Percentiles rank a stretch among this genome's conserved stretches.
Evolutionary conservation across 2,797 vertebrate species (phyloP).

Genomic region (Phyllotis vaccarum): DNA sequence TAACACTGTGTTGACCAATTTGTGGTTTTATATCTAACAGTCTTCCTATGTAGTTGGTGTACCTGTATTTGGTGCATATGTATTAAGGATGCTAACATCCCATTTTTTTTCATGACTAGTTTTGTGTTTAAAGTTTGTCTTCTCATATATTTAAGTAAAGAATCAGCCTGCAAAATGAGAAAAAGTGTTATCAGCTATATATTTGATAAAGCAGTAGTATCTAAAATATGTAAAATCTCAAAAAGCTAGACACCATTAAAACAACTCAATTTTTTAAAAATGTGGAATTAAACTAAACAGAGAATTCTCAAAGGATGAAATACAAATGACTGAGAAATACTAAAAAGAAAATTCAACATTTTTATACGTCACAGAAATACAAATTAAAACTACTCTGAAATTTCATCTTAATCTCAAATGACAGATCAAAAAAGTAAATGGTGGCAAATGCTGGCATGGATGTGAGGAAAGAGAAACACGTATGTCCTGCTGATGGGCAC

Average conservation of each 20-base stretch:
- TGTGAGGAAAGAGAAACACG: not conserved
- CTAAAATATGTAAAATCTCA: not conserved
- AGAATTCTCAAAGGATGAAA: not conserved
- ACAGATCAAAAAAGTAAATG: not conserved
- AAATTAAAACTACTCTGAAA: not conserved
- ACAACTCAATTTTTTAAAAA: not conserved
- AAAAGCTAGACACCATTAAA: not conserved
- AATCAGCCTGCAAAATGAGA: not conserved
- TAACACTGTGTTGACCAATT: not conserved
- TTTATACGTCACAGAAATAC: not conserved
- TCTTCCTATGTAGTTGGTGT: not conserved
- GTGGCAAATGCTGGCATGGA: not conserved
- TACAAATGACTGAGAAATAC: not conserved
- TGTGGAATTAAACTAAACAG: not conserved
- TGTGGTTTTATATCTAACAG: not conserved
- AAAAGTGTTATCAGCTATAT: not conserved
- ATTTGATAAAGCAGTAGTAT: not conserved
- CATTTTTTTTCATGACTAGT: not conserved
- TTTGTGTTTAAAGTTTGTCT: not conserved
- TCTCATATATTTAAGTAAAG: not conserved
- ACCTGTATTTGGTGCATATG: not conserved
- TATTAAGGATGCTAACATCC: not conserved
- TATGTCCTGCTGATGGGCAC: not conserved
- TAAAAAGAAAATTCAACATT: not conserved
- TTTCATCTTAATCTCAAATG: not conserved